Base-by-base conservation (phyloP, 2,113 vertebrate species). In the Picathartes gymnocephalus region DNA sequence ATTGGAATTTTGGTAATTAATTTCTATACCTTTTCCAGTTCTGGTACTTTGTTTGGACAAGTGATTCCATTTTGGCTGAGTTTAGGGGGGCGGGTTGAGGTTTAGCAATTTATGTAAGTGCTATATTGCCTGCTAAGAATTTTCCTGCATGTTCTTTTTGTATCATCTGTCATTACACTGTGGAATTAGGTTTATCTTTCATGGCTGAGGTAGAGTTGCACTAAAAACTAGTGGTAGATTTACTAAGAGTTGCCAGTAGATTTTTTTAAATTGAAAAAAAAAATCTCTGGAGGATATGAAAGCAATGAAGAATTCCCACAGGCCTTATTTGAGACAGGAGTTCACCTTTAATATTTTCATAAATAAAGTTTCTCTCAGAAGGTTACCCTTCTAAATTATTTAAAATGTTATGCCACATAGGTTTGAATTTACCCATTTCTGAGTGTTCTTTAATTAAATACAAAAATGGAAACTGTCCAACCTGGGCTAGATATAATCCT, bases 291-390 rank as follows among this genome's bases (percentile, higher is more conserved):
- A 72, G 37, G 24, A 74, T 81, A 24, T 58, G 51, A 90, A 66
- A 66, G 30, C 24, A 40, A 15, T 35, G 40, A 76, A 88, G 68
- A 54, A 45, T 50, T 88, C 82, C 53, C 39, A 51, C 2, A 21
- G 56, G 17, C 42, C 68, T 94, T 64, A 37, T 2, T 23, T 40
- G 62, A 68, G 57, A 60, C 37, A 33, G 15, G 28, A 72, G 33
- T 50, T 94, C 39, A n/a, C 42, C 33, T 92, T 88, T 83, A 81
- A 58, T 56, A 7, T 69, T 91, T 92, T 79, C 42, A 56, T 72
- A 70, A 78, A 68, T 39, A 48, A 81, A 24, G 7, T n/a, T 77
- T 40, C 48, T 51, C 68, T 73, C 53, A 71, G 56, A 66, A 93
- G 50, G 23, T 66, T 81, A 42, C 10, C 15, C 20, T 83, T 61